Base-by-base conservation (phyloP, 1,140 invertebrate genomes). In the Physella acuta region DNA sequence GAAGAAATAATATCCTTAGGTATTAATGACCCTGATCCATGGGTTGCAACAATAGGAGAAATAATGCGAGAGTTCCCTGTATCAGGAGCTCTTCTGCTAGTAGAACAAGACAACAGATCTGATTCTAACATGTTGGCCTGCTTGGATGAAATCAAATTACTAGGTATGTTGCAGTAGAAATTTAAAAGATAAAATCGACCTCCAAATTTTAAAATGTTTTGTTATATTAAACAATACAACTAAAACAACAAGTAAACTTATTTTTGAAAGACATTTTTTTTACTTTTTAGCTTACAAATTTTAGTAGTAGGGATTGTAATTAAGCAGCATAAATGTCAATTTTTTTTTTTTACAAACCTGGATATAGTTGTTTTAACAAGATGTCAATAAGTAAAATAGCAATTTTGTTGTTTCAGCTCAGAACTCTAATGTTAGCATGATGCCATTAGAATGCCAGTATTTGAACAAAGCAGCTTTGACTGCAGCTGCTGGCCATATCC, bases 31-130 rank as follows among this genome's bases (percentile, higher is more conserved):
- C 92, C 92, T 55, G 96, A 98, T 82, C 89, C 95, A 71, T 98
- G 96, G 96, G 95, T 98, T 16, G 93, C 93, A 0, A 97, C 97
- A 92, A 87, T 98, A 73, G 94, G 92, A 17, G 95, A 98, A 87
- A 92, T 95, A 68, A 91, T 98, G 86, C 94, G 94, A 81, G 94
- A 93, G 0, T 96, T 93, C 83, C 94, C 96, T 49, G 89, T 91
- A 0, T 91, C 91, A 8, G 94, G 93, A 20, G 79, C 91, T 56
- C 88, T 97, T 44, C 96, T 97, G 79, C 92, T 92, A 71, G 66
- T 68, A 56, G 66, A 68, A 60, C 66, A 60, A 78, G 93, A 94
- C 93, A 67, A 88, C 91, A 71, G 90, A 91, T 26, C 95, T 70
- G 66, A 68, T 28, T 44, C 66, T 2, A 55, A 49, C 56, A 68